These are phyloP conservation scores for Apocrypta bakeri DNA, from an alignment of 1,140 invertebrate genomes.

Conservation along the genomic window DNA sequence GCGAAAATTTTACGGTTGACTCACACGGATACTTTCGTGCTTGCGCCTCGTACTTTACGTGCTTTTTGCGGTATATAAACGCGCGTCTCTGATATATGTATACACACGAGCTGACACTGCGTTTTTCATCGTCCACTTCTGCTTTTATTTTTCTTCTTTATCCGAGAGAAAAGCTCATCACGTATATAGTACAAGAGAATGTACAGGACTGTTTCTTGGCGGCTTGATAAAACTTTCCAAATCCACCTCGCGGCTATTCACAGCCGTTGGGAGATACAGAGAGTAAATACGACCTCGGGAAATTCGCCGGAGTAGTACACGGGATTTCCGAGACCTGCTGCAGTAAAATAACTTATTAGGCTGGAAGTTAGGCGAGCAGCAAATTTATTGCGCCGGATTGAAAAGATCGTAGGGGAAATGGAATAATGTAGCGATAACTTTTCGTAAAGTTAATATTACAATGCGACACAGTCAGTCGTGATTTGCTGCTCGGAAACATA, in stretches of 20 bases:
- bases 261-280: not conserved
- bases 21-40: conserved; percentile 42
- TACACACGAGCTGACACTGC: too few relatives aligned
- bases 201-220: not conserved
- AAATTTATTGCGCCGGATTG: not conserved
- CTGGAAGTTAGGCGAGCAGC: not conserved
- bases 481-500: too few relatives aligned
- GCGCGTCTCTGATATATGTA: too few relatives aligned
- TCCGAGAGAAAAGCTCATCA: not conserved
- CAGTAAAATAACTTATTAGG: conserved; percentile 7
- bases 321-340: not conserved
- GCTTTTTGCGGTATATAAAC: not conserved
- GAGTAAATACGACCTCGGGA: conserved; percentile 3
- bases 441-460: not conserved
- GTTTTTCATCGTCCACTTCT: not conserved
- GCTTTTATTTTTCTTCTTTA: not conserved
- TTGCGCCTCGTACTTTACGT: conserved; percentile 15
- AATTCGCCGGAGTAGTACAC: not conserved
- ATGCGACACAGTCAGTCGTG: too few relatives aligned
- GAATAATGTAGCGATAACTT: not conserved
- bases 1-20: conserved; percentile 20
- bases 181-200: too few relatives aligned
- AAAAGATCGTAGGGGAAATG: not conserved
- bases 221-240: conserved; percentile 20
- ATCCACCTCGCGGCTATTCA: not conserved